Evolutionary conservation across 2,888 invertebrate genomes (phyloP), one percentile per base, ranked within the genome.

Genomic region (Clitarchus hookeri): DNA sequence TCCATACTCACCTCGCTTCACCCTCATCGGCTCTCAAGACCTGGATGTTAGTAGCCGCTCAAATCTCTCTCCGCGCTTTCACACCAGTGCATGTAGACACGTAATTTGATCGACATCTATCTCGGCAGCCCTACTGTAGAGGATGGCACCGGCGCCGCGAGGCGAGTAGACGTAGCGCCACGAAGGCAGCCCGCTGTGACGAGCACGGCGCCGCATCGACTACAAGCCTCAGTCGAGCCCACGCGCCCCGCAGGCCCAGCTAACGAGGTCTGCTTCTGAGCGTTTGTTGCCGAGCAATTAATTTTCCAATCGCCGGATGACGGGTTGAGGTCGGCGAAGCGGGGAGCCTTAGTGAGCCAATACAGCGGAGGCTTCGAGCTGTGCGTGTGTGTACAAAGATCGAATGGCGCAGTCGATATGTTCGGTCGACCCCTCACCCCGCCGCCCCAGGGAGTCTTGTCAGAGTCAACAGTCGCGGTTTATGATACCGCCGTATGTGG

Each of bases 381-480:
- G 36, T 36, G 36, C 36, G 36, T 48, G 48, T 48, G 48, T 48
- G 48, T 16, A 48, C 65, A 65, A n/a, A 65, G 65, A 23, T 23
- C 65, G 48, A 16, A 65, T n/a, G 65, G 23, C 65, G 65, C 65
- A 65, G 65, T 65, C 65, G 65, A 65, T 65, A 65, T 65, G 65
- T 65, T n/a, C 23, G n/a, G 65, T 65, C 65, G 65, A 65, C 19
- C 65, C n/a, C 65, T 65, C 65, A 2, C n/a, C 65, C 23, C 65
- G 8, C n/a, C 65, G 6, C 23, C 2, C 65, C 23, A 23, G 12
- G 53, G 53, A 8, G 65, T 65, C 65, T 36, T 65, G 65, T 65
- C 65, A 65, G 65, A 65, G 65, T 65, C 65, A 65, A 65, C 65
- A 65, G 65, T 65, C 65, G 65, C n/a, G 65, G 65, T 65, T 65